Conservation (phyloP, 2,113 vertebrate species). For the Probosciger aterrimus region DNA sequence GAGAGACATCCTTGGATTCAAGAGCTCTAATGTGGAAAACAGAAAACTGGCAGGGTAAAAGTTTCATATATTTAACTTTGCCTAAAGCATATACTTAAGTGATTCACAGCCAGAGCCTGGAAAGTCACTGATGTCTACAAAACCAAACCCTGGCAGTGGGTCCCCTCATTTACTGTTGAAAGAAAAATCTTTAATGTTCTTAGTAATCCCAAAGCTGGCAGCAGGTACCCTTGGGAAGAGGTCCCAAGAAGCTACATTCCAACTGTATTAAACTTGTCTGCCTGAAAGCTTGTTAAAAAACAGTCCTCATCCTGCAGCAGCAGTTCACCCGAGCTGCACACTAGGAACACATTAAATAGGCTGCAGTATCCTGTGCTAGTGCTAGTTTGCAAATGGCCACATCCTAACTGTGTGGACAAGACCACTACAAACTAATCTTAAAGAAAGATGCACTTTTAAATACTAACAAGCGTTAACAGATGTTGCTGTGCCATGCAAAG, state of each 20-base stretch:
- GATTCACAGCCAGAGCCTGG: not conserved
- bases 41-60: not conserved
- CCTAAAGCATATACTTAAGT: not conserved
- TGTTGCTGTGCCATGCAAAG: not conserved
- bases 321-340: not conserved
- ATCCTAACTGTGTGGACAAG: not conserved
- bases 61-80: not conserved
- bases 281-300: not conserved
- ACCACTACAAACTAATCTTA: not conserved
- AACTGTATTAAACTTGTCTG: not conserved
- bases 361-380: not conserved
- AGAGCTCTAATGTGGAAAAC: not conserved
- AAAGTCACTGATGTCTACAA: not conserved
- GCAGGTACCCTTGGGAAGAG: not conserved
- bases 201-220: not conserved
- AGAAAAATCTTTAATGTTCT: not conserved
- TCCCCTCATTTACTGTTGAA: not conserved
- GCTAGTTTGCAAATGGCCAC: not conserved
- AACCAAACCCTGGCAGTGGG: not conserved
- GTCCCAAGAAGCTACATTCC: not conserved
- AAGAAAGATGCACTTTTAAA: not conserved
- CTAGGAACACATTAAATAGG: not conserved
- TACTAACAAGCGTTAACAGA: not conserved
- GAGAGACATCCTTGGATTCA: not conserved
- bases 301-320: not conserved